phyloP scores from a whole-genome alignment of 2,113 vertebrate species.

The Pitta sordida region DNA sequence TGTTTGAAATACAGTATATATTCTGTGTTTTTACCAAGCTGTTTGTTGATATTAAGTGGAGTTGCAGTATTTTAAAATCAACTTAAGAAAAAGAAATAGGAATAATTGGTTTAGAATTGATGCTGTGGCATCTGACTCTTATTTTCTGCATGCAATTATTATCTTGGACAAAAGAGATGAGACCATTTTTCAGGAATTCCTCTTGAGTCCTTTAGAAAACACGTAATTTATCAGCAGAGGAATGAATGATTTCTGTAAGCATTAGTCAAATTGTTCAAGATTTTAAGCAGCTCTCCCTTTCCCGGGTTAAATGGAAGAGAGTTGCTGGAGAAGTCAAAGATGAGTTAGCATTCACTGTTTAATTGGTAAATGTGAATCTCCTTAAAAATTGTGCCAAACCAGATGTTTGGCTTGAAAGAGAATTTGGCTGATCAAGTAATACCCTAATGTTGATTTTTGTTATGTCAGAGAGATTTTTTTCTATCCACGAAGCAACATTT shows the following conservation, averaged over 20 bases:
- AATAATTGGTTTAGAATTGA: not conserved
- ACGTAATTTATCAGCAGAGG: not conserved
- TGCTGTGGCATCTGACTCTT: not conserved
- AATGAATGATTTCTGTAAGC: not conserved
- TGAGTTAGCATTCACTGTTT: not conserved
- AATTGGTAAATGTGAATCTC: not conserved
- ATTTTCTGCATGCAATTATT: not conserved
- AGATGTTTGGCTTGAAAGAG: not conserved
- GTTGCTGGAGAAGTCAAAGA: not conserved
- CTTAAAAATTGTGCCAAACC: not conserved
- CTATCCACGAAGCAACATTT: not conserved
- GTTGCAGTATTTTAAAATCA: not conserved
- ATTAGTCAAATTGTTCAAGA: not conserved
- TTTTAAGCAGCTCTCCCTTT: not conserved
- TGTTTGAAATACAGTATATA: not conserved
- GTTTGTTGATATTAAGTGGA: not conserved
- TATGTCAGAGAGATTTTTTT: not conserved
- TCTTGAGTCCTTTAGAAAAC: not conserved
- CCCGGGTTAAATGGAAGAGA: not conserved
- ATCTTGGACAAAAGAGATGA: not conserved
- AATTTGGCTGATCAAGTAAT: not conserved
- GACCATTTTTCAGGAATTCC: not conserved
- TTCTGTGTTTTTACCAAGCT: not conserved
- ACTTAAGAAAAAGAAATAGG: not conserved
- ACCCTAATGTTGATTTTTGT: not conserved